A percentile compares a stretch with the other conserved stretches of the same genome.
These are phyloP conservation scores for Serilophus lunatus DNA, from an alignment of 2,113 vertebrate genomes.

Conservation along the genomic window DNA sequence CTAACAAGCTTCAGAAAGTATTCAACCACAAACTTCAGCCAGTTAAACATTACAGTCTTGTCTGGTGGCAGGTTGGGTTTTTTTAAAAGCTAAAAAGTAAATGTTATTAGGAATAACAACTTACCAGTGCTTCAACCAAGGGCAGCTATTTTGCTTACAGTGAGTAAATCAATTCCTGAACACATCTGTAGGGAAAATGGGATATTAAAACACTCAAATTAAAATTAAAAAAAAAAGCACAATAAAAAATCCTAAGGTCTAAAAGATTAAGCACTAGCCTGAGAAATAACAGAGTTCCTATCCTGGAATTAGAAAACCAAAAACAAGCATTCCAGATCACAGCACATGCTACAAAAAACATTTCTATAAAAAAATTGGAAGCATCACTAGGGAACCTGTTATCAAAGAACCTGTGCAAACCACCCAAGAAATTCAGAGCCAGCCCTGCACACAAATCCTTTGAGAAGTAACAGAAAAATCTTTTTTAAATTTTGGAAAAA, in stretches of 20 bases:
- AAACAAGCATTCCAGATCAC: background rate
- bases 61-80: background rate
- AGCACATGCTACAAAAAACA: background rate
- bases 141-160: slow-evolving; percentile 41
- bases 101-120: slow-evolving; percentile 48
- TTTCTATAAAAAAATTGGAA: background rate
- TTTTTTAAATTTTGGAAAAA: background rate
- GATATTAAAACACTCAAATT: slow-evolving; percentile 18
- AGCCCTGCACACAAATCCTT: background rate
- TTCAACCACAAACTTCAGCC: background rate
- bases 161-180: slow-evolving; percentile 38
- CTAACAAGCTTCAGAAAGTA: background rate
- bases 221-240: background rate
- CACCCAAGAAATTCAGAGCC: background rate
- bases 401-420: background rate
- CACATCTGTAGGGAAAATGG: slow-evolving; percentile 57
- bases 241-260: background rate
- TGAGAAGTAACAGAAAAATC: background rate
- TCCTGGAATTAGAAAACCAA: background rate
- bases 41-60: background rate
- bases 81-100: slow-evolving; percentile 25
- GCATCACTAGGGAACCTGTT: background rate
- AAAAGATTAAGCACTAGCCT: background rate
- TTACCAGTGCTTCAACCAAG: slow-evolving; percentile 70
- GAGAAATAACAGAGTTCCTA: background rate